These are phyloP conservation scores for Oncorhynchus nerka DNA, from an alignment of 2,113 vertebrate genomes.

Conservation along the genomic window DNA sequence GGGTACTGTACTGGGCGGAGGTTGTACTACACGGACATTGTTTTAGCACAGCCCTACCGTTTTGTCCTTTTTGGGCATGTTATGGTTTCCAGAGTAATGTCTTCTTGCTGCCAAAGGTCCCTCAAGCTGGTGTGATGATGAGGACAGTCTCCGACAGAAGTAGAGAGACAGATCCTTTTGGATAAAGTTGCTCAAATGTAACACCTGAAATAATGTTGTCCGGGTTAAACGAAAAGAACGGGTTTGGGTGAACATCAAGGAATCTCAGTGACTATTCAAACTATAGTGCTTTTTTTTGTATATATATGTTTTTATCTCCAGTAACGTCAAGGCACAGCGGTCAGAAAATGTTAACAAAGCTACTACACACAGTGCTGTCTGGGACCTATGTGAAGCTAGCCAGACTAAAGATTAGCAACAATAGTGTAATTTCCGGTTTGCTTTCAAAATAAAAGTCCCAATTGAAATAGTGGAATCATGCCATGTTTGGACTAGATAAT, in stretches of 20 bases:
- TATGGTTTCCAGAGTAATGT: slow-evolving; percentile 7
- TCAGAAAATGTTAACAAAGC: too few species aligned
- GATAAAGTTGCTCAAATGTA: background rate
- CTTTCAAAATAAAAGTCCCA: too few species aligned
- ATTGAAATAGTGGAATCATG: too few species aligned
- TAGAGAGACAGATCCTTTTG: background rate
- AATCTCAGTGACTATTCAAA: background rate
- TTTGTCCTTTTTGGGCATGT: slow-evolving; percentile 69
- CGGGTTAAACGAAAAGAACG: background rate
- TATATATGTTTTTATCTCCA: too few species aligned
- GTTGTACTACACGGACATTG: background rate
- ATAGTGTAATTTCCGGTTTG: too few species aligned
- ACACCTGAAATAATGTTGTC: background rate
- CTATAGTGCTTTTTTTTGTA: too few species aligned
- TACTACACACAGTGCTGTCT: too few species aligned
- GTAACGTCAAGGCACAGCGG: too few species aligned
- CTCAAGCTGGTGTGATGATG: background rate
- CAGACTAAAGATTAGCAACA: too few species aligned
- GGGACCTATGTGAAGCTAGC: too few species aligned
- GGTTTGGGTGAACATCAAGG: background rate
- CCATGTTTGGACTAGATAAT: too few species aligned
- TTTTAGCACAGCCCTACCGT: slow-evolving; percentile 31
- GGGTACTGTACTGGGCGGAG: too few species aligned
- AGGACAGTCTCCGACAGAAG: background rate
- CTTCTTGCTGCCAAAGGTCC: background rate